Evolutionary conservation across 2,113 vertebrate genomes (phyloP).

Genomic region (Scartelaos histophorus): DNA sequence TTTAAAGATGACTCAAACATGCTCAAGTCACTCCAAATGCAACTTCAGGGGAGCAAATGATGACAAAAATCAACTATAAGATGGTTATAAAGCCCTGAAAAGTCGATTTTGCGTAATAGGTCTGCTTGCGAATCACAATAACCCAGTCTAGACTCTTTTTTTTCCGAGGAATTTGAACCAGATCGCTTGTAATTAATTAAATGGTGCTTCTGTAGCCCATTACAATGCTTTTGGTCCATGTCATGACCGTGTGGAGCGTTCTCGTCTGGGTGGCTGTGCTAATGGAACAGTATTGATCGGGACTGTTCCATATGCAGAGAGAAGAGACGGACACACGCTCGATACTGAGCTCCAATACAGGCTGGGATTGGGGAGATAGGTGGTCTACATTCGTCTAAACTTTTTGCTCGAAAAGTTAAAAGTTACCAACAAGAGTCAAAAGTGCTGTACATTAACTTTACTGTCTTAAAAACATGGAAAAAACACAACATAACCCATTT

Average conservation of each 20-base stretch:
- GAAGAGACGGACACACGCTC: constrained; percentile 23
- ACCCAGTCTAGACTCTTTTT: too few species aligned
- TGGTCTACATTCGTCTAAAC: constrained; percentile 31
- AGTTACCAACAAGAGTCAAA: too few species aligned
- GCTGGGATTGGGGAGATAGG: constrained; percentile 37
- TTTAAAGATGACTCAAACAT: too few species aligned
- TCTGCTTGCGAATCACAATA: too few species aligned
- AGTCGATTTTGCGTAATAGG: too few species aligned
- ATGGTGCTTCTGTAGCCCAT: constrained; percentile 50
- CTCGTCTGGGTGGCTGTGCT: constrained; percentile 62
- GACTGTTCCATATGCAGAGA: constrained; percentile 63
- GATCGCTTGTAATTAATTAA: constrained; percentile 73
- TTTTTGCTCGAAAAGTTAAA: background rate
- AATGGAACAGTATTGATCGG: constrained; percentile 79
- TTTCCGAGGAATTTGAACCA: constrained; percentile 32
- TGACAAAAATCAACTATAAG: too few species aligned
- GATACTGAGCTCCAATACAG: constrained; percentile 39
- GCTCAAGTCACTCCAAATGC: too few species aligned
- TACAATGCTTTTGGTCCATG: constrained; percentile 49
- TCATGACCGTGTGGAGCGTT: constrained; percentile 50
- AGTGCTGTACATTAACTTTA: too few species aligned
- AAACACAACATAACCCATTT: too few species aligned
- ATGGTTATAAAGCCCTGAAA: too few species aligned
- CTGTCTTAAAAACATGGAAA: too few species aligned
- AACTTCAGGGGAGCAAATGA: too few species aligned